phyloP scores from a whole-genome alignment of 1,140 invertebrate genomes.

The Trachymyrmex septentrionalis region DNA sequence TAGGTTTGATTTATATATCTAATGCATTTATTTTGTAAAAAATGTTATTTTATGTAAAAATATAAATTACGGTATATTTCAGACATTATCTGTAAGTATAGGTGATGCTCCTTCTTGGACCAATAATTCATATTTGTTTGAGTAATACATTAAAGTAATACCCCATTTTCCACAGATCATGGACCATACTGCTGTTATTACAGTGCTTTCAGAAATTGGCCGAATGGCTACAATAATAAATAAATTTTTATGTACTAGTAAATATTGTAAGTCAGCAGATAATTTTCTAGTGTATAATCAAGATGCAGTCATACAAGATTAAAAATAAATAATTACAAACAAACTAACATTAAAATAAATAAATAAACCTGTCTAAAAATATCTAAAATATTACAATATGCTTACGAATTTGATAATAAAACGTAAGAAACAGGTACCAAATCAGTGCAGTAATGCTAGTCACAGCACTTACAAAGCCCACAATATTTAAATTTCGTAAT shows the following conservation, averaged over 20 bases:
- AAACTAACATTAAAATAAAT: neutral
- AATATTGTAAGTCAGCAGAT: no score
- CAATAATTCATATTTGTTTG: slow-evolving; percentile 67
- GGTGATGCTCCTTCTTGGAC: slow-evolving; percentile 61
- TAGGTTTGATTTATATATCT: neutral
- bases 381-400: slow-evolving; percentile 38
- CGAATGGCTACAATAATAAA: slow-evolving; percentile 62
- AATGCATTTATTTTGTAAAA: neutral
- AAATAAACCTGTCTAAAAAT: neutral
- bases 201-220: slow-evolving; percentile 65
- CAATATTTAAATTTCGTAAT: slow-evolving; percentile 63
- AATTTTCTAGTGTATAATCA: neutral
- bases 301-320: neutral
- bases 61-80: neutral
- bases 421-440: slow-evolving; percentile 76
- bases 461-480: slow-evolving; percentile 73
- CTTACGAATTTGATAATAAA: slow-evolving; percentile 75
- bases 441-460: slow-evolving; percentile 63
- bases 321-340: neutral
- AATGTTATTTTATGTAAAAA: slow-evolving; percentile 15
- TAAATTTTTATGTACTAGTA: neutral
- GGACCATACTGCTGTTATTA: slow-evolving; percentile 72
- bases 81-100: slow-evolving; percentile 65
- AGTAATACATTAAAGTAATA: slow-evolving; percentile 70
- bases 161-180: slow-evolving; percentile 74